Percentiles rank a stretch among this genome's conserved stretches.
Conservation (phyloP, 2,113 vertebrate genomes). For the Sinocyclocheilus anshuiensis region DNA sequence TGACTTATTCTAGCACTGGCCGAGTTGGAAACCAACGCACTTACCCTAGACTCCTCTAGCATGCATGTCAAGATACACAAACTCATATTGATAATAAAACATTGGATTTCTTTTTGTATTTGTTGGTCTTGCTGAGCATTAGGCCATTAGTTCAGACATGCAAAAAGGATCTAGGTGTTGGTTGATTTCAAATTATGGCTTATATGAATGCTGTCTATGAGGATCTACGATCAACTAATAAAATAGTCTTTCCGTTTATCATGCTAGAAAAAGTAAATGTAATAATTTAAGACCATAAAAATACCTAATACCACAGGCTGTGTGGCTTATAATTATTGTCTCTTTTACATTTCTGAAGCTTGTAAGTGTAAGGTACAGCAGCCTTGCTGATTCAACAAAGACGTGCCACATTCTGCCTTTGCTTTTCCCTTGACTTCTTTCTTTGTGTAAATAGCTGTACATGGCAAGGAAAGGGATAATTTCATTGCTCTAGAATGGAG, state of each 20-base stretch:
- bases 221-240: not conserved
- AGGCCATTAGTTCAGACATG: not conserved
- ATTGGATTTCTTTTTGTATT: conserved; percentile 9
- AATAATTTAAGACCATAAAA: not conserved
- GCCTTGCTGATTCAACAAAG: conserved; percentile 12
- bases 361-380: not conserved
- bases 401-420: conserved; percentile 21
- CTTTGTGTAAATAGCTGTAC: conserved; percentile 22
- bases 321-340: not conserved
- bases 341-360: conserved; percentile 9
- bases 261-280: conserved; percentile 24
- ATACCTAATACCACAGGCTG: not conserved
- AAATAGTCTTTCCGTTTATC: not conserved
- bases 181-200: not conserved
- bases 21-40: conserved; percentile 4
- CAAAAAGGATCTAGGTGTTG: conserved; percentile 11
- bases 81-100: not conserved
- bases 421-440: not conserved
- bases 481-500: conserved; percentile 1
- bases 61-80: not conserved
- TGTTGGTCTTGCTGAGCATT: not conserved
- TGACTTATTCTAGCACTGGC: conserved; percentile 29
- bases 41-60: conserved; percentile 10
- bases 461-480: not conserved
- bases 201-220: not conserved